Conservation (phyloP, 2,797 vertebrate genomes). For the Discoglossus pictus region DNA sequence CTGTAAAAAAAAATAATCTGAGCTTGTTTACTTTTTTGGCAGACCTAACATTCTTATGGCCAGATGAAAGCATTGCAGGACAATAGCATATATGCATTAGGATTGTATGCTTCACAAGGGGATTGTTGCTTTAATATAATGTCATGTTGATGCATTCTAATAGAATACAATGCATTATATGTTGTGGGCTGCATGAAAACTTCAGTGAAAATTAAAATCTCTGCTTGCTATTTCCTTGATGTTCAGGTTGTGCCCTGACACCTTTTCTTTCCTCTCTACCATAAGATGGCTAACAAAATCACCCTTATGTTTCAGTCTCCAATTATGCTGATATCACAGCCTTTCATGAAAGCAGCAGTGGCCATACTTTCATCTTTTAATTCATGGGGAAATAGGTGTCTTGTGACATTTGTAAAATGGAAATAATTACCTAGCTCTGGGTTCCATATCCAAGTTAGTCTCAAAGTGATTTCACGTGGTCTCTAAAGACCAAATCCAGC, state of each 20-base stretch:
- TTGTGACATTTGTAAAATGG: constrained; percentile 68
- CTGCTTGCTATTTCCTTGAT: background rate
- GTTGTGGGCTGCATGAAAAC: background rate
- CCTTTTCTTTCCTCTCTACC: constrained; percentile 49
- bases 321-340: constrained; percentile 59
- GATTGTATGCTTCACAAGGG: too few relatives aligned
- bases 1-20: too few relatives aligned
- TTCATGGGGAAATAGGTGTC: constrained; percentile 51
- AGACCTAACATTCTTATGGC: too few relatives aligned
- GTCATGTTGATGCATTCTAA: background rate
- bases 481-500: constrained; percentile 61
- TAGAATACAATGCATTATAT: background rate
- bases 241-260: constrained; percentile 10
- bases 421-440: constrained; percentile 62
- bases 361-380: constrained; percentile 59
- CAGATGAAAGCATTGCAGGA: too few relatives aligned
- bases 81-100: too few relatives aligned
- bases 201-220: constrained; percentile 8
- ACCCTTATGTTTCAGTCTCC: constrained; percentile 59
- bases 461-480: constrained; percentile 57
- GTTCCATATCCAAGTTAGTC: constrained; percentile 54
- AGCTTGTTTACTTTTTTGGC: too few relatives aligned
- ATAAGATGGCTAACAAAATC: constrained; percentile 54
- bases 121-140: constrained; percentile 55
- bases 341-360: constrained; percentile 63